Evolutionary conservation across 2,113 vertebrate genomes (phyloP).

Genomic region (Maccullochella peelii): DNA sequence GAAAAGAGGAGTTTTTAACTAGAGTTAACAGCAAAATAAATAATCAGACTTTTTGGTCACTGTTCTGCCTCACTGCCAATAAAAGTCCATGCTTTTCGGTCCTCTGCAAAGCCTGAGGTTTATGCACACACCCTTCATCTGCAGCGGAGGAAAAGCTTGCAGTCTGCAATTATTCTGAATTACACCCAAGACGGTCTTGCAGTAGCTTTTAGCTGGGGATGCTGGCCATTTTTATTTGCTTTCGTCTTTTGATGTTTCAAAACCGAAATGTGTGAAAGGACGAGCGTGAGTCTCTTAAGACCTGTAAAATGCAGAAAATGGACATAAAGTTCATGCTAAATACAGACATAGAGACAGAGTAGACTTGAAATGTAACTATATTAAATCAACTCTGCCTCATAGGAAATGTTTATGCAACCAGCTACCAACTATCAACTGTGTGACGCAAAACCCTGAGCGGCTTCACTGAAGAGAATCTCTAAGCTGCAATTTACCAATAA

Average conservation of each 20-base stretch:
- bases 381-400: neutral
- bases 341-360: neutral
- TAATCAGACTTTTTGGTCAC: constrained; percentile 52
- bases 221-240: constrained; percentile 50
- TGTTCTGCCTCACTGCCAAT: constrained; percentile 31
- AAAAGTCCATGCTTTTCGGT: constrained; percentile 47
- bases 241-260: constrained; percentile 44
- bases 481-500: constrained; percentile 5
- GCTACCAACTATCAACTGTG: constrained; percentile 8
- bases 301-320: neutral
- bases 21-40: constrained; percentile 40
- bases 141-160: constrained; percentile 59
- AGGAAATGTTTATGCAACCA: neutral
- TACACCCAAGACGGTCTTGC: constrained; percentile 58
- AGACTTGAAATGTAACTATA: neutral
- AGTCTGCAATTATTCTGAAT: constrained; percentile 78
- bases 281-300: neutral
- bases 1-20: constrained; percentile 13
- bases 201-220: constrained; percentile 45
- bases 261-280: constrained; percentile 47
- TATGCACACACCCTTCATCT: constrained; percentile 64
- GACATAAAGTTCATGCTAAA: neutral
- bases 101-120: constrained; percentile 53
- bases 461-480: neutral
- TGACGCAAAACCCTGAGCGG: constrained; percentile 15